Percentiles rank a stretch among this genome's conserved stretches.
phyloP scores from a whole-genome alignment of 2,113 vertebrate genomes.

The Hassar affinis region DNA sequence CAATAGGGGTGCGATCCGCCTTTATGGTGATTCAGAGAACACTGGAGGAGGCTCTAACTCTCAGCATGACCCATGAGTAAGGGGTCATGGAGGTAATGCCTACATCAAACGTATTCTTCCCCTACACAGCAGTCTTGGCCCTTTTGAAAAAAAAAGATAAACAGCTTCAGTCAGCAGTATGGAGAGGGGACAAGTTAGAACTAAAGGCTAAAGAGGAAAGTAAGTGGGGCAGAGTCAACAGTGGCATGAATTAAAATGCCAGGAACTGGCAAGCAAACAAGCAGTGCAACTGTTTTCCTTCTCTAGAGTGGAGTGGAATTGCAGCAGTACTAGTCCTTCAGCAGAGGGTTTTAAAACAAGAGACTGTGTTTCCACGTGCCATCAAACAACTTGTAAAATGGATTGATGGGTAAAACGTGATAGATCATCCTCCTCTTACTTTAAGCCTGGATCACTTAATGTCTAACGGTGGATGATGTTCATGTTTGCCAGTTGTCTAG shows the following conservation, averaged over 20 bases:
- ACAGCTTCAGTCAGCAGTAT: slow-evolving; percentile 70
- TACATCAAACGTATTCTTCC: slow-evolving; percentile 75
- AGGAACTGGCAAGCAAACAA: slow-evolving; percentile 50
- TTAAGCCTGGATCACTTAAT: background rate
- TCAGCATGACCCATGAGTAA: slow-evolving; percentile 63
- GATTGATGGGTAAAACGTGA: slow-evolving; percentile 15
- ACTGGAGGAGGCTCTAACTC: slow-evolving; percentile 66
- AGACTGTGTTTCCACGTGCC: slow-evolving; percentile 14
- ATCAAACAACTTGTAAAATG: slow-evolving; percentile 16
- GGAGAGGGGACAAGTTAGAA: slow-evolving; percentile 40
- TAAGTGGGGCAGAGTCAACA: slow-evolving; percentile 58
- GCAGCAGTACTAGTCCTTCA: slow-evolving; percentile 26
- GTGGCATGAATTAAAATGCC: slow-evolving; percentile 66
- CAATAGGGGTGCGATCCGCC: slow-evolving; percentile 68
- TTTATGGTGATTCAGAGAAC: slow-evolving; percentile 74
- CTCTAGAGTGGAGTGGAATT: slow-evolving; percentile 24
- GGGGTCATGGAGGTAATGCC: slow-evolving; percentile 75
- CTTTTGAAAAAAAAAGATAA: slow-evolving; percentile 75
- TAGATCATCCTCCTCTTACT: slow-evolving; percentile 6
- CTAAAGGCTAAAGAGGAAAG: slow-evolving; percentile 31
- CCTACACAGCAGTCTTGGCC: slow-evolving; percentile 52
- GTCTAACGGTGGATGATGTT: background rate
- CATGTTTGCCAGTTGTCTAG: slow-evolving; percentile 25
- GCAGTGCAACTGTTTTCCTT: slow-evolving; percentile 45
- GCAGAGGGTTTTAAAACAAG: slow-evolving; percentile 32